Percentiles rank a stretch among this genome's conserved stretches.
Conservation (phyloP, 2,888 invertebrate genomes). For the Melieria crassipennis region DNA sequence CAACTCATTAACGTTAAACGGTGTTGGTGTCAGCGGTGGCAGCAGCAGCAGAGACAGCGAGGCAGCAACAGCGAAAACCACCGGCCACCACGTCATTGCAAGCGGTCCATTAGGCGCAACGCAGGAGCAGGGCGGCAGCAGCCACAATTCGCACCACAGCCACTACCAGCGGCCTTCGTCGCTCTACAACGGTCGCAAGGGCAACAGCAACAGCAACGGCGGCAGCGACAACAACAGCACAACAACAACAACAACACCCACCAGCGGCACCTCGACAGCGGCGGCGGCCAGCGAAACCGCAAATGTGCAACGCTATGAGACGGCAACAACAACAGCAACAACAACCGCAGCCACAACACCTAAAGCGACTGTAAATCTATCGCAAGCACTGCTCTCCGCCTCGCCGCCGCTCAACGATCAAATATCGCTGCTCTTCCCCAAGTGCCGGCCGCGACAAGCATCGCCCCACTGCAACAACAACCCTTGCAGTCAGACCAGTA, state of each 20-base stretch:
- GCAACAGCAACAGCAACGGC: constrained; percentile 30
- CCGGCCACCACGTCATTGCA: constrained; percentile 9
- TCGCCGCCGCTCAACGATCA: constrained; percentile 73
- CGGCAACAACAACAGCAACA: constrained; percentile 42
- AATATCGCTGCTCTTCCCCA: constrained; percentile 86
- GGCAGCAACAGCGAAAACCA: constrained; percentile 27
- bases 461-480: constrained; percentile 38
- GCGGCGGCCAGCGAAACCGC: constrained; percentile 40
- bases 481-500: constrained; percentile 37
- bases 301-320: constrained; percentile 35
- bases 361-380: constrained; percentile 47
- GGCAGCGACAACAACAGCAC: constrained; percentile 41
- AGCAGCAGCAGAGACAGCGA: constrained; percentile 9
- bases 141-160: constrained; percentile 41
- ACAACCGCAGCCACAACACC: constrained; percentile 29
- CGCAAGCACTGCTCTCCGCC: constrained; percentile 66
- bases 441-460: constrained; percentile 78
- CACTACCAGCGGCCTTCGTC: constrained; percentile 43
- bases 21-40: constrained; percentile 22
- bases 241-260: constrained; percentile 28
- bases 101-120: constrained; percentile 23
- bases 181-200: constrained; percentile 35
- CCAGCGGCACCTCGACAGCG: constrained; percentile 38
- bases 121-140: constrained; percentile 29
- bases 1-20: constrained; percentile 37